phyloP scores from a whole-genome alignment of 2,797 vertebrate species.

The Lophotriccus pileatus region DNA sequence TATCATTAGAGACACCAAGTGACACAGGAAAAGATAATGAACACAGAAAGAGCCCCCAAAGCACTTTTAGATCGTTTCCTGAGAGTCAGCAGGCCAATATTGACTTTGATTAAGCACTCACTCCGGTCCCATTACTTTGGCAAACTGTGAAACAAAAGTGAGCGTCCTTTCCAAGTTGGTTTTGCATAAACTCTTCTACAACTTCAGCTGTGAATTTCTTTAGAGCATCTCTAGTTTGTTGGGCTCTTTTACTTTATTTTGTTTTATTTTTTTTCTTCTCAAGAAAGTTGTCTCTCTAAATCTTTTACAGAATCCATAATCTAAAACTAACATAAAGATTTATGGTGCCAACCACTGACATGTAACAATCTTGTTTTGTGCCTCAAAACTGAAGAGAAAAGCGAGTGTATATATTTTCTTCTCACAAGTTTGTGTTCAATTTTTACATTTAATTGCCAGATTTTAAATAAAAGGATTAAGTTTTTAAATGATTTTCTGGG shows the following conservation, averaged over 20 bases:
- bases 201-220: constrained; percentile 66
- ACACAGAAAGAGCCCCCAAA: constrained; percentile 64
- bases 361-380: neutral
- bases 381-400: neutral
- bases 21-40: constrained; percentile 68
- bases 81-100: constrained; percentile 75
- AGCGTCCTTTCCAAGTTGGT: constrained; percentile 59
- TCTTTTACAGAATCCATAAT: constrained; percentile 14
- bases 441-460: neutral
- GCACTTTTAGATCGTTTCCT: constrained; percentile 76
- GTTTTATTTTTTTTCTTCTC: neutral
- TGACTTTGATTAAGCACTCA: constrained; percentile 77
- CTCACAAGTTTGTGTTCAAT: neutral
- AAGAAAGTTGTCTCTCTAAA: neutral
- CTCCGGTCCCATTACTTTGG: constrained; percentile 66
- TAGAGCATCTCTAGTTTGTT: neutral
- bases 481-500: neutral
- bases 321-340: neutral
- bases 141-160: constrained; percentile 71
- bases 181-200: constrained; percentile 68
- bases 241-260: accelerated
- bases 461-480: neutral
- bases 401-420: accelerated
- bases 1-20: constrained; percentile 66
- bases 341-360: neutral